Evolutionary conservation across 2,797 vertebrate species (phyloP).

Genomic region (Vireo griseus): DNA sequence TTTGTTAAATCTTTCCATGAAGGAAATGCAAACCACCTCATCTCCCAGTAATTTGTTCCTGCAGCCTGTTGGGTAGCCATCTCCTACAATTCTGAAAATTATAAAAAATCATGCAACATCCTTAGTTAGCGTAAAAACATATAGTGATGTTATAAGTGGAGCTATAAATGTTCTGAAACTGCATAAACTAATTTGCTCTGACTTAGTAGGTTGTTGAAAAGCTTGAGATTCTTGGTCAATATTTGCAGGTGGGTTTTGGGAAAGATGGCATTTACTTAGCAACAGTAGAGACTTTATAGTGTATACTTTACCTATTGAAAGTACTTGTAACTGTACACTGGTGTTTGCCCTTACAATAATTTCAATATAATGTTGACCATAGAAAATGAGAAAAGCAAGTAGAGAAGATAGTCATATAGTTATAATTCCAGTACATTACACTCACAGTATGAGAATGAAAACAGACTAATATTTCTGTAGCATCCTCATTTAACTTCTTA

Average conservation of each 20-base stretch:
- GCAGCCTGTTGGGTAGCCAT: not conserved
- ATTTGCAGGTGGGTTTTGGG: slow-evolving; percentile 54
- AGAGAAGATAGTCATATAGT: slow-evolving; percentile 29
- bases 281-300: slow-evolving; percentile 61
- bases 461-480: not conserved
- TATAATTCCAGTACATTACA: slow-evolving; percentile 20
- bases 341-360: slow-evolving; percentile 60
- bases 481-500: slow-evolving; percentile 11
- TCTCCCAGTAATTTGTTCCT: not conserved
- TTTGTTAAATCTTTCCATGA: not conserved
- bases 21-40: not conserved
- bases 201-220: not conserved
- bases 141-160: not conserved
- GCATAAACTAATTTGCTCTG: slow-evolving; percentile 34
- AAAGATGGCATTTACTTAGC: slow-evolving; percentile 63
- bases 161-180: not conserved
- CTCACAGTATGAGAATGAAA: slow-evolving; percentile 25
- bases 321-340: slow-evolving; percentile 29
- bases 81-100: not conserved
- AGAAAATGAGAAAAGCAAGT: slow-evolving; percentile 67
- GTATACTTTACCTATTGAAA: slow-evolving; percentile 62
- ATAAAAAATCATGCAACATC: not conserved
- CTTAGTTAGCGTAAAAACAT: not conserved
- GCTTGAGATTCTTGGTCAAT: slow-evolving; percentile 62
- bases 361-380: slow-evolving; percentile 60